These are phyloP conservation scores for Macrophya annulata DNA, from an alignment of 2,888 invertebrate species.

Conservation along the genomic window DNA sequence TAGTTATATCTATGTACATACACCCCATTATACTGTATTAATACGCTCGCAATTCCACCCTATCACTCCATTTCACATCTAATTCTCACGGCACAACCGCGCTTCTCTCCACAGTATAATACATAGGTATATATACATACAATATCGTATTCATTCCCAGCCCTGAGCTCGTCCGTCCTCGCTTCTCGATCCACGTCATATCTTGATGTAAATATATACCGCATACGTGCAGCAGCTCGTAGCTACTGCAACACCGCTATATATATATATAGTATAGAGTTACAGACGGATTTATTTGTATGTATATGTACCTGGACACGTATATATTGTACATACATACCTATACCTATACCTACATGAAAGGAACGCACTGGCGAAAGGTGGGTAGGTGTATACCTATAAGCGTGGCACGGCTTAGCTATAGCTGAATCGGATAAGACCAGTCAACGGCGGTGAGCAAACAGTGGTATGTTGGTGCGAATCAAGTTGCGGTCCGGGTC, in stretches of 20 bases:
- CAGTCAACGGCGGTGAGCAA: slow-evolving; percentile 23
- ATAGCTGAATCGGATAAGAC: slow-evolving; percentile 22
- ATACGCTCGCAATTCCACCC: slow-evolving; percentile 17
- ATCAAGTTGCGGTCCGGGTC: slow-evolving; percentile 19
- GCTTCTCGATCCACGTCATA: background rate
- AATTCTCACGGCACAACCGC: slow-evolving; percentile 2
- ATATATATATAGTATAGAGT: background rate
- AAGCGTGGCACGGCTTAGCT: background rate
- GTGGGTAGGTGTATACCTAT: background rate
- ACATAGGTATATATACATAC: background rate
- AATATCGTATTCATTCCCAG: background rate
- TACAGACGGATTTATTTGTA: background rate
- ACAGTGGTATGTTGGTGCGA: slow-evolving; percentile 29
- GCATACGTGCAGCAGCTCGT: background rate
- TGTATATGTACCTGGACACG: background rate
- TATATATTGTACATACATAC: background rate
- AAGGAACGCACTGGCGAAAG: no score
- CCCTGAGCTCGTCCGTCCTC: background rate
- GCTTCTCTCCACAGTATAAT: background rate
- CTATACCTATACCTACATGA: no score
- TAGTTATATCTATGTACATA: background rate
- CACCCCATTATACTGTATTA: background rate
- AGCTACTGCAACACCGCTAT: background rate
- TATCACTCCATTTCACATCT: background rate
- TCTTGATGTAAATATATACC: background rate